Evolutionary conservation across 2,888 invertebrate species (phyloP).

Genomic region (Tipula lateralis): DNA sequence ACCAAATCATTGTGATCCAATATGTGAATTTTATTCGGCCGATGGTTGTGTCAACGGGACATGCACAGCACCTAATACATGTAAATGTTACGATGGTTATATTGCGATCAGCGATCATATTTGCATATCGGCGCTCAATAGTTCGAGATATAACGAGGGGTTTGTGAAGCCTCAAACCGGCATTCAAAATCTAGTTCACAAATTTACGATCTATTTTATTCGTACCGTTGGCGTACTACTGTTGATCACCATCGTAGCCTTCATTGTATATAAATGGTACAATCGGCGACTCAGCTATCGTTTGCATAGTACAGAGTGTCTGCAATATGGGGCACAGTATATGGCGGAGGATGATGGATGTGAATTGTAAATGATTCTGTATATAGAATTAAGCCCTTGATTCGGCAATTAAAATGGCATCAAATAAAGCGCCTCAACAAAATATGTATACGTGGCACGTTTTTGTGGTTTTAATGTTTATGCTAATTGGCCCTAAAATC

Average conservation of each 20-base stretch:
- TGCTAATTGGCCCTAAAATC: not conserved
- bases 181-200: not conserved
- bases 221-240: not conserved
- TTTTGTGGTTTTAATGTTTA: not conserved
- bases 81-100: not conserved
- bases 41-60: conserved; percentile 3
- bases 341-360: not conserved
- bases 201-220: not conserved
- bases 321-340: not conserved
- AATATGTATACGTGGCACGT: not conserved
- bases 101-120: not conserved
- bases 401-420: not conserved
- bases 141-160: not conserved
- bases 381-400: not conserved
- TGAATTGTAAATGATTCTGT: not conserved
- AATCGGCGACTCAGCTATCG: not conserved
- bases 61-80: not conserved
- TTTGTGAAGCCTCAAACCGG: not conserved
- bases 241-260: not conserved
- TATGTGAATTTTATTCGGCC: not conserved
- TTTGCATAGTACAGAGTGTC: not conserved
- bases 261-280: not conserved
- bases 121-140: not conserved
- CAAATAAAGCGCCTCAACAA: not conserved
- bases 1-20: not conserved